A percentile compares a stretch with the other conserved stretches of the same genome.
phyloP scores from a whole-genome alignment of 2,113 vertebrate species.

The Acrocephalus arundinaceus region DNA sequence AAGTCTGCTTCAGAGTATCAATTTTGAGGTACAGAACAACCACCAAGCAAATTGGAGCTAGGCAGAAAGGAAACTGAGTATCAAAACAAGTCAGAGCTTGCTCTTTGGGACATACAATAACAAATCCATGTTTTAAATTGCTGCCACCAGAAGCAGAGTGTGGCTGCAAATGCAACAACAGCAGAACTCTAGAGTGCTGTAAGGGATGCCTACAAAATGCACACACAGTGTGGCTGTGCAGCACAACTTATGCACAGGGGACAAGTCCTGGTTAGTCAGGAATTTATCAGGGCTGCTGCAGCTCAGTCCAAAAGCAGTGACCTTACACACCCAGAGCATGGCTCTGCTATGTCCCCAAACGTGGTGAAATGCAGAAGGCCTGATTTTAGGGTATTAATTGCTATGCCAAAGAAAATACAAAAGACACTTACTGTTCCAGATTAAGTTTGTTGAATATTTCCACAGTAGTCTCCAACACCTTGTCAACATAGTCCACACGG shows the following conservation, averaged over 20 bases:
- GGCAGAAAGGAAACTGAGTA: background rate
- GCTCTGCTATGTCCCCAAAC: background rate
- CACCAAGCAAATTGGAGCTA: background rate
- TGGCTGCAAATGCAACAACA: background rate
- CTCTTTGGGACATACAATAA: background rate
- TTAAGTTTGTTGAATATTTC: conserved; percentile 99
- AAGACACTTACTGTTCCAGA: conserved; percentile 89
- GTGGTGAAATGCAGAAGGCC: fast-evolving
- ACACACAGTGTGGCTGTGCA: background rate
- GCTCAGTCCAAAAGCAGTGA: background rate
- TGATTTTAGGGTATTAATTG: background rate
- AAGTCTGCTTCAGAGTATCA: background rate
- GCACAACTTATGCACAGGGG: background rate
- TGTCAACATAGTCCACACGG: conserved; percentile 98
- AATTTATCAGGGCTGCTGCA: background rate
- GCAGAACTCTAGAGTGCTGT: background rate
- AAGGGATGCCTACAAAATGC: background rate
- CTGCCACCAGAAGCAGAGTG: background rate
- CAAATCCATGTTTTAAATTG: background rate
- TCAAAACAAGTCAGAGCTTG: background rate
- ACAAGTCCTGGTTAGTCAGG: background rate
- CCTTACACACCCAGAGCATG: background rate
- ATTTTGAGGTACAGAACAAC: background rate
- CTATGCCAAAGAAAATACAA: background rate
- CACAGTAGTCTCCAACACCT: conserved; percentile 96